Base-by-base conservation (phyloP, 2,888 invertebrate genomes). In the Calameuta pallipes region DNA sequence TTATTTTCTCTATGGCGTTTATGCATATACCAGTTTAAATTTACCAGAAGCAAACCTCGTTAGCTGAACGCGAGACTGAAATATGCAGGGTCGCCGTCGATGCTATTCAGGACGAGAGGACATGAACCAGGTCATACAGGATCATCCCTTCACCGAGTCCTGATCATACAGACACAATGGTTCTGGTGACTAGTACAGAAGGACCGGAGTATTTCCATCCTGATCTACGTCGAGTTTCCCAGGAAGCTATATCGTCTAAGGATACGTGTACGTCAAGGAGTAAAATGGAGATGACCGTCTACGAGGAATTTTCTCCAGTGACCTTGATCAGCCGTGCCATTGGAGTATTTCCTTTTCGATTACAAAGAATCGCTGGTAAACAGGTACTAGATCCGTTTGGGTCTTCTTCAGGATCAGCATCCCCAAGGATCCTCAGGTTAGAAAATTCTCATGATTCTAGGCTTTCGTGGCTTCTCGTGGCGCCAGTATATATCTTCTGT, bases 271-370 rank as follows among this genome's bases (percentile, higher is more conserved):
- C 33, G 37, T n/a, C 37, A 33, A 41, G 13, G 23, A 69, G 33
- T 15, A 35, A 15, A 75, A 37, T 3, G 74, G 37, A 68, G 11
- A 23, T 69, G n/a, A 74, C 74, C 36, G 77, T 75, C 37, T 74
- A 69, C 36, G 34, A 74, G 70, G 77, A 77, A 74, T 75, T 77
- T 74, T 11, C 37, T 12, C 77, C 77, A 11, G 35, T 77, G 23
- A 74, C 77, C 23, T 13, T 77, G 35, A 31, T 75, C 69, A 37
- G 77, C n/a, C 77, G 74, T 74, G 74, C 33, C 2, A 35, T 77
- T 37, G 77, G 77, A n/a, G 31, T 74, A 70, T 77, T 77, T 77
- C 69, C 77, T 3, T 74, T 77, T 15, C 69, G 68, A 74, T n/a
- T 77, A 23, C n/a, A 36, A 15, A 70, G 35, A 69, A 23, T 37